Percentiles rank a stretch among this genome's conserved stretches.
These are phyloP conservation scores for Diphyllodes magnificus DNA, from an alignment of 2,113 vertebrate species.

Conservation along the genomic window DNA sequence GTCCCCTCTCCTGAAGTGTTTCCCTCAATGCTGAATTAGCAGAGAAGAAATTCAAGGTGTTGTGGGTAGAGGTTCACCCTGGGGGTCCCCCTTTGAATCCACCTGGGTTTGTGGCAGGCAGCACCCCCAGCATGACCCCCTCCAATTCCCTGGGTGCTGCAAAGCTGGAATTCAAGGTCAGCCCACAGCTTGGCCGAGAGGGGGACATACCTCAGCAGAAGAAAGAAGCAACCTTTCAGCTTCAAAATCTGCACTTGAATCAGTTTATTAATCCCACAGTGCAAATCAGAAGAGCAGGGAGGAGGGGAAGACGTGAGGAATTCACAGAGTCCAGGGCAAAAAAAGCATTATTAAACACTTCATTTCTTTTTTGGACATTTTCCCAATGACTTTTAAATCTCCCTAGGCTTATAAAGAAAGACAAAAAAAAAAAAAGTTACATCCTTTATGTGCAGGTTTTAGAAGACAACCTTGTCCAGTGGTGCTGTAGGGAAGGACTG, in stretches of 20 bases:
- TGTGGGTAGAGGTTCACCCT: background rate
- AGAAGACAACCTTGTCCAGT: background rate
- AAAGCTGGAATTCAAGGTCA: background rate
- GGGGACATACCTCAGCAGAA: background rate
- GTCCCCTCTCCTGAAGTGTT: background rate
- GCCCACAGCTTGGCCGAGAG: background rate
- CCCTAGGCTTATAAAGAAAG: background rate
- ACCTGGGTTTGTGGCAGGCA: accelerated
- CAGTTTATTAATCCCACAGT: background rate
- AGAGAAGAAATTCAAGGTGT: background rate
- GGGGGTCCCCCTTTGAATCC: background rate
- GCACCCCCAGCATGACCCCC: background rate
- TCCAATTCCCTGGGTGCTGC: background rate
- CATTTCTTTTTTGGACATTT: background rate
- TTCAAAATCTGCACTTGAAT: background rate
- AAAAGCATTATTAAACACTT: constrained; percentile 24
- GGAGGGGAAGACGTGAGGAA: background rate
- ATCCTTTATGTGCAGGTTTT: background rate
- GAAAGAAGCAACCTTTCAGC: background rate
- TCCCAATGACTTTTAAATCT: constrained; percentile 23
- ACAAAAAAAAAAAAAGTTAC: background rate
- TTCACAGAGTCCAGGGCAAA: background rate
- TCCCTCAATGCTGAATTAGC: background rate
- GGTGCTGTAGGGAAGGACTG: too few species aligned
- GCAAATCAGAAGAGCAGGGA: background rate